Evolutionary conservation across 2,797 vertebrate genomes (phyloP).

Genomic region (Molossus molossus): DNA sequence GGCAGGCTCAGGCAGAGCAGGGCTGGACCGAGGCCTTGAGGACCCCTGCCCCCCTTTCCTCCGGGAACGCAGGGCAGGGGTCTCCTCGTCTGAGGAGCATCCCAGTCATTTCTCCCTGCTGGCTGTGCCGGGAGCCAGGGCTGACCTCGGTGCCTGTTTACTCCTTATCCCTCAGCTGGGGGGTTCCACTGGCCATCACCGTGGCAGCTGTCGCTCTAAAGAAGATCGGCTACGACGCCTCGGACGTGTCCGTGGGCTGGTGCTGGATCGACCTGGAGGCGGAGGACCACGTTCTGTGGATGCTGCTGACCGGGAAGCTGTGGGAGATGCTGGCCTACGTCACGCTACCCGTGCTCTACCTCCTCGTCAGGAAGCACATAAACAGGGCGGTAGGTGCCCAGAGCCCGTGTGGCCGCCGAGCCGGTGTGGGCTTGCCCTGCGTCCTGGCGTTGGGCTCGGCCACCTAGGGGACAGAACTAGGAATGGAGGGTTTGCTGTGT

Average conservation of each 20-base stretch:
- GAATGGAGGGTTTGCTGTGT: neutral
- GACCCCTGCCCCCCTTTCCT: neutral
- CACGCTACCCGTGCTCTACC: constrained; percentile 94
- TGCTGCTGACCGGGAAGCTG: constrained; percentile 96
- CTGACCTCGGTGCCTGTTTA: fast-evolving
- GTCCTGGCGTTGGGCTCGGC: fast-evolving
- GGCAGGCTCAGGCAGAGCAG: neutral
- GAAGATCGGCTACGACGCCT: constrained; percentile 97
- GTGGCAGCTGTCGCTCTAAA: constrained; percentile 92
- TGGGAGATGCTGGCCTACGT: constrained; percentile 98
- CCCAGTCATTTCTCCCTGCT: fast-evolving
- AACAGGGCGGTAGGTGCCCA: constrained; percentile 92
- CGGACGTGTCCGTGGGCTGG: constrained; percentile 98
- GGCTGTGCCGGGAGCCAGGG: neutral
- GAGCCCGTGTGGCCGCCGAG: fast-evolving
- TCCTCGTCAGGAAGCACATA: constrained; percentile 97
- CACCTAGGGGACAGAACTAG: neutral
- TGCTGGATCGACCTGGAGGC: constrained; percentile 95
- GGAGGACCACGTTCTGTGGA: constrained; percentile 94
- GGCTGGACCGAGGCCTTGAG: neutral
- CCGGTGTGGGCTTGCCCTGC: neutral
- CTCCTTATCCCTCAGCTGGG: constrained; percentile 92
- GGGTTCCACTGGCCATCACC: constrained; percentile 95
- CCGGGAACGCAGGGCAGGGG: neutral
- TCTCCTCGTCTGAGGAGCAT: neutral